phyloP scores from a whole-genome alignment of 2,113 vertebrate species.

The Heliornis fulica region DNA sequence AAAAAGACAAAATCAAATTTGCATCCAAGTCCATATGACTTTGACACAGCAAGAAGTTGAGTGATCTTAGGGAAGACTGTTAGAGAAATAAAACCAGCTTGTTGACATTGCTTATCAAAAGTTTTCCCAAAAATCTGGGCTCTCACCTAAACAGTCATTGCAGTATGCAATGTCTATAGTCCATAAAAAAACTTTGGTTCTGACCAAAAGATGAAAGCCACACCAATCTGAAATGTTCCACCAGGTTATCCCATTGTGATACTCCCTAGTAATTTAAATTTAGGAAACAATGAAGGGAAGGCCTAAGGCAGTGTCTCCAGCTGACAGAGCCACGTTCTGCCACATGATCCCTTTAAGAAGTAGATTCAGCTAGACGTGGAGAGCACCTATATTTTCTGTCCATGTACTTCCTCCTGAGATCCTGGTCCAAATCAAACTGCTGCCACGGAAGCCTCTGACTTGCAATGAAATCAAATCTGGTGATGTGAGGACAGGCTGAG shows the following conservation, averaged over 20 bases:
- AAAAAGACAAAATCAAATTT: not conserved
- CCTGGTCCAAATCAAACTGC: not conserved
- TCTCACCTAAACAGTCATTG: not conserved
- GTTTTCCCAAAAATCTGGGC: not conserved
- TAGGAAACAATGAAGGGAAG: not conserved
- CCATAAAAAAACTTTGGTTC: not conserved
- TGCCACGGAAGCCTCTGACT: not conserved
- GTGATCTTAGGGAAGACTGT: not conserved
- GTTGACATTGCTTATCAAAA: not conserved
- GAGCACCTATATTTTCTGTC: not conserved
- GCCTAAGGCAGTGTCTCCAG: not conserved
- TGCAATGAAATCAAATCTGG: not conserved
- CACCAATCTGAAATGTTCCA: not conserved
- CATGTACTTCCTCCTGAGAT: not conserved
- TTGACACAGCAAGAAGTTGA: not conserved
- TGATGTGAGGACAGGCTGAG: no score
- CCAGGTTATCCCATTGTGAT: not conserved
- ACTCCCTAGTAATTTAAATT: not conserved
- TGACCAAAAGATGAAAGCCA: not conserved
- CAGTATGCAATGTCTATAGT: not conserved
- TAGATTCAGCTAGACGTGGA: not conserved
- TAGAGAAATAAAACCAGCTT: not conserved
- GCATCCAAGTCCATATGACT: no score
- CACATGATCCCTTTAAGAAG: not conserved
- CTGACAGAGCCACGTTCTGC: not conserved